Base-by-base conservation (phyloP, 2,797 vertebrate genomes). In the Atherinosoma microstoma region DNA sequence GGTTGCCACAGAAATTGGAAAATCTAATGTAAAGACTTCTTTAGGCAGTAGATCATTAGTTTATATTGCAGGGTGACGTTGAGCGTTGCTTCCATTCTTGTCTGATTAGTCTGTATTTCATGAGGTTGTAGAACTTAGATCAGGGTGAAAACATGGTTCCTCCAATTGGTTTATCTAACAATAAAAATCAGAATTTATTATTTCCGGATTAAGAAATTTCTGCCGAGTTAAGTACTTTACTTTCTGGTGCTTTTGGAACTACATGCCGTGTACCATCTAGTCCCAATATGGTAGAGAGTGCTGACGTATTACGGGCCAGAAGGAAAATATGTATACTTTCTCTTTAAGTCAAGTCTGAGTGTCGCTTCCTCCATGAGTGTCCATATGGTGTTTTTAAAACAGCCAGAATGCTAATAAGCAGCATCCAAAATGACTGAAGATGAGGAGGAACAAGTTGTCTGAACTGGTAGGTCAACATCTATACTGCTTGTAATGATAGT, bases 321-420 rank as follows among this genome's bases (percentile, higher is more conserved):
- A 53, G 27, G 6, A 56, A 15, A 29, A 29, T 27, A 12, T 27
- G 20, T 53, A 27, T 49, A 24, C 13, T 56, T 18, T 56, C 7
- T n/a, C 20, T 49, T 20, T 8, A 49, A 49, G 15, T 42, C 4
- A 42, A n/a, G 24, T 13, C n/a, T 22, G n/a, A 66, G 0, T 67
- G 56, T 29, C 11, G 27, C 40, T 67, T 58, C 20, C 12, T 54
- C 32, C 62, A 69, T 49, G 4, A 75, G 42, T 16, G 62, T 1
- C 20, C 51, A 66, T 12, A 40, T 30, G 29, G 61, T 16, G 15
- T 47, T 67, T 32, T 70, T 22, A 34, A 66, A 67, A 20, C 4
- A 35, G 29, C 32, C 7, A 32, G 9, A 51, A 40, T 13, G 7
- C 67, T 38, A 40, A 61, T 35, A 7, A 57, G 16, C 27, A 40